Evolutionary conservation across 2,888 invertebrate species (phyloP), one percentile per base, ranked within the genome.

Genomic region (Tetragonisca angustula): DNA sequence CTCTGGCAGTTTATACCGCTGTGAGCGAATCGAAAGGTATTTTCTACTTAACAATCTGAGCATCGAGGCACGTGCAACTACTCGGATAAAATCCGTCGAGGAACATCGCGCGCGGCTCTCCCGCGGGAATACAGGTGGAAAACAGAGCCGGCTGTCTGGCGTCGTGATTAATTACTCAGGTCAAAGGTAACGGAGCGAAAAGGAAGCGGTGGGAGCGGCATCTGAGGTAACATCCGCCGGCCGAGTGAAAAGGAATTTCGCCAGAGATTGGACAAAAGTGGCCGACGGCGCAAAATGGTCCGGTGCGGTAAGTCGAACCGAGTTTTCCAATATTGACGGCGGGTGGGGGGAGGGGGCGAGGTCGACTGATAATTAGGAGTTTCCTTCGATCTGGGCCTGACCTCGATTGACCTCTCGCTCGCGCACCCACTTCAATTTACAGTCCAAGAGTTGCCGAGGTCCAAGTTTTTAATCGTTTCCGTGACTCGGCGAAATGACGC

Each of bases 361-460:
- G 79, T 81, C 84, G 83, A 86, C 86, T 91, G 90, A 91, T 93
- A 93, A 93, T 93, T 93, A 93, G 91, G 90, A 92, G 90, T 92
- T 91, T 92, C 91, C 90, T 91, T 90, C 92, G 91, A 92, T 92
- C 91, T 91, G 43, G 89, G 88, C 86, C 89, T 86, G 92, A 91
- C 93, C 91, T 92, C 91, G 91, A 92, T 93, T 89, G 90, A 75
- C 68, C 84, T 81, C 77, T 83, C 76, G 19, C 59, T 56, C 79
- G 61, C 76, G n/a, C 65, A 61, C 49, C 50, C 59, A n/a, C 43
- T 13, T 13, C 32, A 36, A 32, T 64, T 64, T 32, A 64, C 24
- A 36, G 61, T 36, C 73, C 76, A 43, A 43, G 61, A 64, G 79
- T 75, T 43, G 74, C 61, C 76, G 56, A 9, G 9, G 79, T 65